A percentile compares a stretch with the other conserved stretches of the same genome.
Evolutionary conservation across 2,797 vertebrate species (phyloP).

Genomic region (Mormyrops boulengeri): DNA sequence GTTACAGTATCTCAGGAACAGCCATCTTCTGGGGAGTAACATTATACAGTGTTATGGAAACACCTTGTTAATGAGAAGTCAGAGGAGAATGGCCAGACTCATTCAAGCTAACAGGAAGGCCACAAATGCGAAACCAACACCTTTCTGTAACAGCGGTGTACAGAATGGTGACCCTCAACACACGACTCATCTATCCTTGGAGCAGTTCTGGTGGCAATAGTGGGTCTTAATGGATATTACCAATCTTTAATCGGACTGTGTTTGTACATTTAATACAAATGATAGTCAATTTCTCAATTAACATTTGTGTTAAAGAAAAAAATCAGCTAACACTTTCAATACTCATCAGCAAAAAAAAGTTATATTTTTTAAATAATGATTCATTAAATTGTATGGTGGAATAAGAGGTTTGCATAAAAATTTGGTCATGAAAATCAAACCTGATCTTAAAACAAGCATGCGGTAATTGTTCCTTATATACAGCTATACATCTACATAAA

Average conservation of each 20-base stretch:
- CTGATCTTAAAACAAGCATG: neutral
- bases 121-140: neutral
- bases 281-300: neutral
- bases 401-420: neutral
- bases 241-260: neutral
- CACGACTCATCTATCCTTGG: neutral
- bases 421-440: neutral
- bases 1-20: neutral
- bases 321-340: neutral
- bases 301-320: neutral
- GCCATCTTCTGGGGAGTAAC: neutral
- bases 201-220: neutral
- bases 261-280: neutral
- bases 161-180: neutral
- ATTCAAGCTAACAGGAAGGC: neutral
- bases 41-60: neutral
- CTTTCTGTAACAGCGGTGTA: neutral
- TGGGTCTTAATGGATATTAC: neutral
- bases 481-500: neutral
- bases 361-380: neutral
- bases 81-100: neutral
- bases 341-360: neutral
- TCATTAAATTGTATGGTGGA: neutral
- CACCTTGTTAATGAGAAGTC: neutral
- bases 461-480: neutral